Evolutionary conservation across 2,888 invertebrate genomes (phyloP), one percentile per base, ranked within the genome.

Genomic region (Netelia fuscicornis): DNA sequence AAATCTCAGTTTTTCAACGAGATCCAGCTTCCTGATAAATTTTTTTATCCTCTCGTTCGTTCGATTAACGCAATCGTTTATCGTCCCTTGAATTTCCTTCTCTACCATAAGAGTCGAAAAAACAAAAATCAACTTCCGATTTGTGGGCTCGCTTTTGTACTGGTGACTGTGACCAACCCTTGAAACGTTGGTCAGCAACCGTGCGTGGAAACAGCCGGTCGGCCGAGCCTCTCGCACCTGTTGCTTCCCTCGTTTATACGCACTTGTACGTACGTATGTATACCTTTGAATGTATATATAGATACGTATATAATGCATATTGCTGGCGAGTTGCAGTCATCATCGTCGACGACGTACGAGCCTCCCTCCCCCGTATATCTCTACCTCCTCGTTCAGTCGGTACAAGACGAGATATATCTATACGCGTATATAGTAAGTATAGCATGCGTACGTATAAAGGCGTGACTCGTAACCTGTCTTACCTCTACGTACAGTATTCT

Each of bases 181-280:
- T 48, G 11, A 13, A 20, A 48, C 48, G 48, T 48, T 48, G 48
- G 48, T 48, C 48, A 48, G 48, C 48, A 48, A 5, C 30, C 30
- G 48, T 48, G 48, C 48, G 13, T 10, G 13, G 48, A 48, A 48
- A 76, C 54, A 65, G 75, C 87, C 80, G 67, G 54, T 84, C 25
- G 37, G 65, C 20, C 58, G 42, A 42, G 68, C 58, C 79, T 82
- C 64, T 60, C 42, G 58, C 89, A 89, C 88, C 87, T 89, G 88
- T 87, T 87, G 86, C 84, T 58, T 74, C 48, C 48, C 48, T 48
- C 62, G 70, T 77, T 58, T 48, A 68, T 58, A 68, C 76, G 30
- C n/a, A 25, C 60, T 52, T 64, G 68, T 78, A 75, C 48, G 62
- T 82, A 30, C 30, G 30, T 17, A 17, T 17, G 17, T 17, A 17